Base-by-base conservation (phyloP, 2,888 invertebrate species). In the Cheiracanthium punctorium region DNA sequence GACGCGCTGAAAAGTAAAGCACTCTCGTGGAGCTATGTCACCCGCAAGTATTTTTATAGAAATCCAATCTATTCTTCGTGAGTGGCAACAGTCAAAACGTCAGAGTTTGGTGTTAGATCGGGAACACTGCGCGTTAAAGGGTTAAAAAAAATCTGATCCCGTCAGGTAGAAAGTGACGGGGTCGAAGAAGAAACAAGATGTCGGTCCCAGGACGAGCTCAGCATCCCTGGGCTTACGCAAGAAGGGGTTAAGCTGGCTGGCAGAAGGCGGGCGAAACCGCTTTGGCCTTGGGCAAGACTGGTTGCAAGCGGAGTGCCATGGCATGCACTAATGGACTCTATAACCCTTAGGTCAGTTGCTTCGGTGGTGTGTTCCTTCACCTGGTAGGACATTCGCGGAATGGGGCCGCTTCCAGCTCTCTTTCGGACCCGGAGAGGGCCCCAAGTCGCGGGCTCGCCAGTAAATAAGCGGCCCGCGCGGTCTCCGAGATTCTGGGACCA, bases 211-310 rank as follows among this genome's bases (percentile, higher is more conserved):
- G n/a, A n/a, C n/a, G n/a, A n/a, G n/a, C n/a, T n/a, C n/a, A n/a
- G n/a, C n/a, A n/a, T n/a, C n/a, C n/a, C n/a, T n/a, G n/a, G 10
- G 10, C 10, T 37, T 37, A 37, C 37, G 37, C 10, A 37, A 58
- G 58, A 58, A 58, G 58, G n/a, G 58, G 58, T 58, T 58, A 58
- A 58, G 58, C 4, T 7, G 24, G 17, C 37, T 48, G 17, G 24
- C 24, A 58, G 58, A 58, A 81, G 74, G 81, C 74, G 70, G 75
- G 70, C 52, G n/a, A n/a, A 82, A 24, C 20, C 64, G 41, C 17
- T n/a, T 82, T 82, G 82, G 82, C 82, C 82, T 82, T 82, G 82
- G 48, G 28, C 28, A 64, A 52, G 58, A 75, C 82, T 75, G 75
- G 82, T 70, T 70, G 32, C 20, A 28, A 79, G 52, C 29, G n/a